Base-by-base conservation (phyloP, 2,888 invertebrate species). In the Sycophila texana region DNA sequence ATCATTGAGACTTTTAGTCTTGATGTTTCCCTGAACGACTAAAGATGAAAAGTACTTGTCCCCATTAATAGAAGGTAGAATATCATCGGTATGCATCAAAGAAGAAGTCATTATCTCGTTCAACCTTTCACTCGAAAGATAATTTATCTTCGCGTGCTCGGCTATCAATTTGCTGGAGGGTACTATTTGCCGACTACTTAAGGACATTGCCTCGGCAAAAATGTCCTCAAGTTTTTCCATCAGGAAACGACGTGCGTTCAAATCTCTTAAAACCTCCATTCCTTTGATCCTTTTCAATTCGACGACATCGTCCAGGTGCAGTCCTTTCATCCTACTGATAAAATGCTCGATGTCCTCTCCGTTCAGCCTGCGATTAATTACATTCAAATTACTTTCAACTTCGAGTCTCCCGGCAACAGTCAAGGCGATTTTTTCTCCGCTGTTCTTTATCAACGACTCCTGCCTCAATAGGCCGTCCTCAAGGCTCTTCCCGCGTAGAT, bases 41-140 rank as follows among this genome's bases (percentile, higher is more conserved):
- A 89, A 79, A 61, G 86, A 70, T 0, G 83, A 80, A 58, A 89
- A 89, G 1, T 82, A 82, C 16, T 86, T 78, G 39, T 88, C 80
- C 0, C 84, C 85, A 2, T 76, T 53, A 55, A 88, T 75, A 55
- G 18, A 30, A 63, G 3, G n/a, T 2, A 12, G 47, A 4, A 86
- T 81, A 4, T 81, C 82, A 70, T 87, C 86, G 16, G 83, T 81
- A 82, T 86, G 87, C 51, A 81, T 75, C 10, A 88, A 77, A 14
- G 84, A 47, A 1, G 82, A 81, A 4, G 82, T 68, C 20, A 83
- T 49, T 7, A 71, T 78, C 1, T 79, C 51, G 26, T 89, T 88
- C 26, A 89, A 84, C 10, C 68, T 79, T 14, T 75, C 47, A 2
- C 83, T 57, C 1, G 63, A 72, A 26, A 86, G 55, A 74, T 86